Evolutionary conservation across 2,797 vertebrate species (phyloP).

Genomic region (Hyperoplus lanceolatus): DNA sequence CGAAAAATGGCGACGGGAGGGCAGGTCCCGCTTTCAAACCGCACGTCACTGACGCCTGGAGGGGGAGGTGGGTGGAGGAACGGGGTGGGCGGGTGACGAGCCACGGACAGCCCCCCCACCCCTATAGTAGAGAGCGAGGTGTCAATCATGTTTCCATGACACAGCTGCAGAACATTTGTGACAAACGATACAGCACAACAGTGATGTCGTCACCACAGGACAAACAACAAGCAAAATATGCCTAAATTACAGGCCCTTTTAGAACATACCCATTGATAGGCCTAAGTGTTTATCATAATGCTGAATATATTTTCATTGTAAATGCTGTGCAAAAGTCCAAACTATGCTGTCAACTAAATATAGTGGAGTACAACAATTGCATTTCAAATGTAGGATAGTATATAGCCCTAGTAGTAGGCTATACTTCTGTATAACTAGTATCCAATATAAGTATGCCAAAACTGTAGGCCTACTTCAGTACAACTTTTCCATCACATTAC

Average conservation of each 20-base stretch:
- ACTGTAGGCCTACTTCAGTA: background rate
- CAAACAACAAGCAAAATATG: background rate
- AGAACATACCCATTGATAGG: background rate
- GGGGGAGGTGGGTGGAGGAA: constrained; percentile 18
- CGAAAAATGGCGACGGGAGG: constrained; percentile 88
- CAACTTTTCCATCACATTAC: background rate
- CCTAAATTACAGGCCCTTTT: background rate
- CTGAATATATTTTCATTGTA: background rate
- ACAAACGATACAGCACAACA: background rate
- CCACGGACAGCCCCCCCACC: constrained; percentile 6
- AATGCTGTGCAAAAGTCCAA: background rate
- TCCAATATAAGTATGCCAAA: constrained; percentile 1
- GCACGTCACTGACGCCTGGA: constrained; percentile 75
- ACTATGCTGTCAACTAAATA: background rate
- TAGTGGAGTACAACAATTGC: background rate
- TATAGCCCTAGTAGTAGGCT: background rate
- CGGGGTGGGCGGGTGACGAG: constrained; percentile 33
- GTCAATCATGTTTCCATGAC: constrained; percentile 67
- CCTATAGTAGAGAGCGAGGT: background rate
- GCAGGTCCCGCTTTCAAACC: constrained; percentile 82
- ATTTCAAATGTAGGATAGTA: background rate
- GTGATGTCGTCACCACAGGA: background rate
- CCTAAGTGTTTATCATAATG: too few species aligned
- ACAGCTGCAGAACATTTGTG: constrained; percentile 7
- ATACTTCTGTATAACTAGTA: background rate